phyloP scores from a whole-genome alignment of 2,113 vertebrate species.

The Dicerorhinus sumatrensis region DNA sequence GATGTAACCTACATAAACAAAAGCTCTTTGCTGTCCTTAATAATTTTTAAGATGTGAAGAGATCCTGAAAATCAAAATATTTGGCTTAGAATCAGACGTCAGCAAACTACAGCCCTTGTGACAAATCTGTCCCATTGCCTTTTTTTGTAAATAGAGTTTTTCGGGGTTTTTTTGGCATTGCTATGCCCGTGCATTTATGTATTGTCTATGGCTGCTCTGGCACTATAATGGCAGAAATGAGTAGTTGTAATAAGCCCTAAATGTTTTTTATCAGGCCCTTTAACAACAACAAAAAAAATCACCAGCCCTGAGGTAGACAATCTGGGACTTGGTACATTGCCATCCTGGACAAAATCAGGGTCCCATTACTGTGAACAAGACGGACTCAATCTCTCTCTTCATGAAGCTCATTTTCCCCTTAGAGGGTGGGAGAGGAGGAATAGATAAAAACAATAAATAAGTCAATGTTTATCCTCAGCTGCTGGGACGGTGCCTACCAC shows the following conservation, averaged over 20 bases:
- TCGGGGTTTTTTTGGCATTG: not conserved
- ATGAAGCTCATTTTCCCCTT: not conserved
- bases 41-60: slow-evolving; percentile 16
- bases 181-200: not conserved
- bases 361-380: not conserved
- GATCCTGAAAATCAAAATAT: not conserved
- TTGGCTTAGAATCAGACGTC: not conserved
- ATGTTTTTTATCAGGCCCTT: not conserved
- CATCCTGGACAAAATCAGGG: not conserved
- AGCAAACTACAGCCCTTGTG: not conserved
- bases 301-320: not conserved
- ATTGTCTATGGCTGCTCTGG: not conserved
- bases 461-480: not conserved
- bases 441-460: not conserved
- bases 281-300: not conserved
- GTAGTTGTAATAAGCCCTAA: not conserved
- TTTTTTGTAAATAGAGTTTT: not conserved
- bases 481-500: not conserved
- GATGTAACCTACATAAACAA: not conserved
- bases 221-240: not conserved
- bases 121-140: not conserved
- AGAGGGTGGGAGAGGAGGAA: not conserved
- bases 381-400: not conserved
- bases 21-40: not conserved
- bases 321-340: not conserved